Evolutionary conservation across 1,140 invertebrate genomes (phyloP), one percentile per base, ranked within the genome.

Genomic region (Drosophila suzukii): DNA sequence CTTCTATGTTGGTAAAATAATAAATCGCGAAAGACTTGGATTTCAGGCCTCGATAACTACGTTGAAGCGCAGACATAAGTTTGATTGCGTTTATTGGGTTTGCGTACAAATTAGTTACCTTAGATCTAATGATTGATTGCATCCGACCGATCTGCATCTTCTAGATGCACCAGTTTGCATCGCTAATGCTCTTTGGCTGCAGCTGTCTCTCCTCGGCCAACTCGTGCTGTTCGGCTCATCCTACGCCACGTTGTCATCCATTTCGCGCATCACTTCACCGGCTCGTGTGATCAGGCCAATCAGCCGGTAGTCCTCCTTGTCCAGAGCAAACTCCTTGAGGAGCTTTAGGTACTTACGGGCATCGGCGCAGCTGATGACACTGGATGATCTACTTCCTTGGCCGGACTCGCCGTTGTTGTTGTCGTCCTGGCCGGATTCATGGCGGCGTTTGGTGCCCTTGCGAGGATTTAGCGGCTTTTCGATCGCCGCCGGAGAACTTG

Each of bases 261-360:
- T 68, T 54, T 91, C 90, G n/a, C 90, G 76, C 74, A 91, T 71
- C 13, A 91, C 83, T 57, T 91, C 90, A 51, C 91, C 90, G 55
- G 90, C 90, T 7, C 90, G 54, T 7, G 90, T 91, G 38, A 91
- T 90, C 8, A 92, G 32, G 5, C 75, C 91, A 65, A 92, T 92
- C 4, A 91, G 71, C 13, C 91, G 75, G 60, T 86, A 90, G 61
- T 92, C 91, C 39, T 90, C 84, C 59, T 81, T 81, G 53, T 71
- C 68, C 32, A 91, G 53, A 6, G 91, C 91, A 53, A 92, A 92
- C 65, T 92, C 91, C 66, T 92, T 84, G 13, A 92, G 27, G 13
- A 81, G 62, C 49, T 92, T 92, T 50, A 92, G 77, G 74, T 92
- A 91, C 77, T 88, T 83, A 51, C 91, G 84, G 11, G 91, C 91